Evolutionary conservation across 2,888 invertebrate genomes (phyloP), one percentile per base, ranked within the genome.

Genomic region (Cylloceria caligata): DNA sequence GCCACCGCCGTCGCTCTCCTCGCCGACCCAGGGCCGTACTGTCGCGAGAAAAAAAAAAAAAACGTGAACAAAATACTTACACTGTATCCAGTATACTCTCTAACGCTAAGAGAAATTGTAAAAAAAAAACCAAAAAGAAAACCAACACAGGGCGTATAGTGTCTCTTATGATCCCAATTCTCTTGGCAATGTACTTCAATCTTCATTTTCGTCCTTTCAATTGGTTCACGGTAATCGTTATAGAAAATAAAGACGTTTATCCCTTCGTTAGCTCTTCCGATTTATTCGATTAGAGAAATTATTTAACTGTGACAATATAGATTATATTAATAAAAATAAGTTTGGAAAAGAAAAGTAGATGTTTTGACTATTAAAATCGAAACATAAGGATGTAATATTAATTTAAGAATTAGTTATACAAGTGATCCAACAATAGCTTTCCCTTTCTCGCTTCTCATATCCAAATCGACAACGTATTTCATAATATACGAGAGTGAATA

Each of bases 401-500:
- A 30, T 30, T 5, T 30, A n/a, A 57, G 30, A 30, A 57, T 57
- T 4, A 30, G 34, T 55, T 39, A 16, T 39, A 55, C 39, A 55
- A 30, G 21, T 47, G 24, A 24, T 5, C 36, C 19, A 27, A 27
- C 30, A 45, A 71, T 45, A 4, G n/a, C 30, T 42, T 67, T 2
- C 39, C 16, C 39, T 49, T 39, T 36, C 71, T 42, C 52, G 21
- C 4, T 68, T 7, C 55, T 27, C 42, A 49, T 36, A 72, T 30
- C 76, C 74, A 45, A 76, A 76, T 81, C 76, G 81, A 72, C 76
- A 71, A 72, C n/a, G 67, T 76, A 72, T 81, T 67, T 76, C 68
- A 71, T 77, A 77, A 81, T 73, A 73, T 45, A 72, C 45, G 47
- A 62, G 73, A 34, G 49, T 30, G 67, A 52, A 67, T 71, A 57